Conservation (phyloP, 2,888 invertebrate genomes). For the Podabrus alpinus region DNA sequence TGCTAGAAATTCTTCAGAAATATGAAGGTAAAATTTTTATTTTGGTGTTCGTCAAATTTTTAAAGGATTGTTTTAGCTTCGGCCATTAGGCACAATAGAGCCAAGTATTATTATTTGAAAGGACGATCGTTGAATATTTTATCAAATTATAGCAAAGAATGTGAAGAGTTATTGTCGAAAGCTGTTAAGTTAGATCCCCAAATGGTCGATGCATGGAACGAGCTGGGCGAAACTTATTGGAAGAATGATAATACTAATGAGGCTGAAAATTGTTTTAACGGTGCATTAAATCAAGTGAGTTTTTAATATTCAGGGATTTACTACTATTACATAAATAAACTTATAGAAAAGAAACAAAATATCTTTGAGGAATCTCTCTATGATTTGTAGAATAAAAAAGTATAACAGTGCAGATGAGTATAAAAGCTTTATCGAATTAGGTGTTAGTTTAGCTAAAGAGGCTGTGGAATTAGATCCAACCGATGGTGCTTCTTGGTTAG, state of each 20-base stretch:
- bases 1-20: slow-evolving; percentile 66
- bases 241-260: slow-evolving; percentile 80
- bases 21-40: slow-evolving; percentile 62
- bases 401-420: slow-evolving; percentile 58
- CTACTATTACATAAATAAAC: background rate
- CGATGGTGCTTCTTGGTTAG: slow-evolving; percentile 83
- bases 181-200: slow-evolving; percentile 84
- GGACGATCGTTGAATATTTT: slow-evolving; percentile 77
- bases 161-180: slow-evolving; percentile 76
- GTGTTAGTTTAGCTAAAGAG: slow-evolving; percentile 79
- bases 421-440: slow-evolving; percentile 67
- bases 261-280: slow-evolving; percentile 82
- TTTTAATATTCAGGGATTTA: background rate
- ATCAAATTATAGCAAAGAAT: slow-evolving; percentile 68
- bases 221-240: slow-evolving; percentile 87
- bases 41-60: background rate
- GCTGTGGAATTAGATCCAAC: slow-evolving; percentile 76
- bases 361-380: slow-evolving; percentile 79
- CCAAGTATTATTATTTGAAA: slow-evolving; percentile 70
- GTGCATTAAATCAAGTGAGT: slow-evolving; percentile 71
- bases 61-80: slow-evolving; percentile 39
- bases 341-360: slow-evolving; percentile 72
- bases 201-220: slow-evolving; percentile 83
- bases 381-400: slow-evolving; percentile 73
- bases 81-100: slow-evolving; percentile 56